A percentile compares a stretch with the other conserved stretches of the same genome.
Evolutionary conservation across 2,113 vertebrate species (phyloP).

Genomic region (Cavia porcellus): DNA sequence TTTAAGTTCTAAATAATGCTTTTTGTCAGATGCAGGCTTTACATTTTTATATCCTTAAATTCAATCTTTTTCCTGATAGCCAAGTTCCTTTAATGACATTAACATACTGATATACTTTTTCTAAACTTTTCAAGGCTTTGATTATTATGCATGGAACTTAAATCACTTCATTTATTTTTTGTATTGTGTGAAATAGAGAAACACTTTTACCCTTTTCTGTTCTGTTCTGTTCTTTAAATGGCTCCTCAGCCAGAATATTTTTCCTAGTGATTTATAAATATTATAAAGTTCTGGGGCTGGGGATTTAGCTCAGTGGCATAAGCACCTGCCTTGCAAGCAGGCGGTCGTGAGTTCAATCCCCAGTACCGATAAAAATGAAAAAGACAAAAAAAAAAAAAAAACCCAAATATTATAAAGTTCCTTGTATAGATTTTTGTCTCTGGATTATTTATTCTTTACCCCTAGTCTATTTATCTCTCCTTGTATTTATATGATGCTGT

Average conservation of each 20-base stretch:
- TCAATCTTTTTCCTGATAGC: neutral
- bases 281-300: neutral
- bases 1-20: conserved; percentile 11
- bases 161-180: neutral
- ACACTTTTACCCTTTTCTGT: neutral
- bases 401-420: neutral
- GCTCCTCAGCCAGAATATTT: neutral
- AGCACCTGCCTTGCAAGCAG: no score
- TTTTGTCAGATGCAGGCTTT: conserved; percentile 16
- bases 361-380: no score
- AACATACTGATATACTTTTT: neutral
- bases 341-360: no score
- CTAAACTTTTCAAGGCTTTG: neutral
- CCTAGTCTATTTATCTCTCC: conserved; percentile 5
- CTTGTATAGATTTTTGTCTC: conserved; percentile 7
- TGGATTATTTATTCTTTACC: conserved; percentile 30
- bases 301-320: no score
- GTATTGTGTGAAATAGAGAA: neutral
- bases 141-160: neutral
- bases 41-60: neutral
- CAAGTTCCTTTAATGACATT: neutral
- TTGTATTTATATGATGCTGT: neutral
- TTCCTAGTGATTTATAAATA: neutral
- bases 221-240: neutral
- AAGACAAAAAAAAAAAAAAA: no score